Base-by-base conservation (phyloP, 2,888 invertebrate genomes). In the Actias luna region DNA sequence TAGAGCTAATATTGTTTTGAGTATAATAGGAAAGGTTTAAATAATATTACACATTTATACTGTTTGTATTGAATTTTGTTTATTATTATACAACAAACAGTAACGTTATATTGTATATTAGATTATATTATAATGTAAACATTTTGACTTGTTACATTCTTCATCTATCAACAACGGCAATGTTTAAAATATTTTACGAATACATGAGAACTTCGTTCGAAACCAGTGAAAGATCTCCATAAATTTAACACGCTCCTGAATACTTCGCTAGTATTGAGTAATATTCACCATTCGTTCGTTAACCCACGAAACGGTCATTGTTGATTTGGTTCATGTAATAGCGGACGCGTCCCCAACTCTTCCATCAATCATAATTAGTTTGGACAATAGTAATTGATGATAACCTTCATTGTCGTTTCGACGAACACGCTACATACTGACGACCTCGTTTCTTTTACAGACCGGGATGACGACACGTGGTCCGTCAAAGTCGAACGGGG, bases 381-480 rank as follows among this genome's bases (percentile, higher is more conserved):
- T 59, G 8, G 58, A 63, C 63, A 63, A 59, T 63, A 59, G 59
- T 59, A 55, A 55, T 63, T 31, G 42, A 61, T 16, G 46, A 57
- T 35, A 55, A 39, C 50, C 60, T 61, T 16, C 50, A 25, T 25
- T 58, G 31, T 60, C 57, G 42, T 12, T 16, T 29, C 52, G 55
- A 29, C 55, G 29, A 16, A 50, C 18, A n/a, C 55, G 55, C 29
- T 5, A 27, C n/a, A 55, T 14, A 16, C 42, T 50, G 42, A 61
- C 60, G 63, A 50, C 39, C n/a, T 35, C 42, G 58, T 69, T 63
- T 71, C 81, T 82, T 80, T 83, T 83, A 29, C 81, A 84, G 84
- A 70, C 78, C 71, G 78, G 76, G 76, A 76, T 72, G 62, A 67
- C 68, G 60, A 68, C 69, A 57, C 63, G 50, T 36, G 60, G 64